Conservation (phyloP, 2,113 vertebrate genomes). For the Anser brachyrhynchus region DNA sequence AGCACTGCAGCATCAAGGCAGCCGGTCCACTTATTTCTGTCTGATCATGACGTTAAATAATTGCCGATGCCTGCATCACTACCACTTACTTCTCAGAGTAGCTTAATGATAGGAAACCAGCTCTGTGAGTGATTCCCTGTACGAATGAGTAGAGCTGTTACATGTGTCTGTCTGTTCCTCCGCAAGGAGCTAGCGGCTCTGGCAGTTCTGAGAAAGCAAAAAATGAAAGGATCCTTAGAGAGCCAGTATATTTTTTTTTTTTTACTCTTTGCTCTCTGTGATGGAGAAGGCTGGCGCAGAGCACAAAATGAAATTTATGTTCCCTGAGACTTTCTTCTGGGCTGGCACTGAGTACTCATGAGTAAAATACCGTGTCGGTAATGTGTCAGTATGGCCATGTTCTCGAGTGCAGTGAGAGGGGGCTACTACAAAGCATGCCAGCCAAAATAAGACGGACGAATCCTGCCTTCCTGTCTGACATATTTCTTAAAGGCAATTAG, state of each 20-base stretch:
- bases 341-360: not conserved
- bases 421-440: not conserved
- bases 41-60: constrained; percentile 38
- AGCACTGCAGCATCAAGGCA: not conserved
- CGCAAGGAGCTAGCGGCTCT: not conserved
- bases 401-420: not conserved
- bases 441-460: not conserved
- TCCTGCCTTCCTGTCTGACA: not conserved
- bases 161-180: not conserved
- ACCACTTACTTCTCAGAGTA: not conserved
- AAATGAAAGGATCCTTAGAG: constrained; percentile 14
- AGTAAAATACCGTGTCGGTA: not conserved
- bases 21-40: constrained; percentile 3
- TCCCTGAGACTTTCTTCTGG: not conserved
- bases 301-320: not conserved
- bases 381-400: not conserved
- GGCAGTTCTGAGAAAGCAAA: constrained; percentile 8
- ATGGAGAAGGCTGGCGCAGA: not conserved
- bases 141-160: not conserved
- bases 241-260: not conserved
- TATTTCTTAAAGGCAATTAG: not conserved
- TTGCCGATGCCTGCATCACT: not conserved
- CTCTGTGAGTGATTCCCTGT: not conserved
- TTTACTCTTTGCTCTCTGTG: not conserved
- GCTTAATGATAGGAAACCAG: constrained; percentile 2